Evolutionary conservation across 2,888 invertebrate genomes (phyloP).

Genomic region (Piscicola geometra): DNA sequence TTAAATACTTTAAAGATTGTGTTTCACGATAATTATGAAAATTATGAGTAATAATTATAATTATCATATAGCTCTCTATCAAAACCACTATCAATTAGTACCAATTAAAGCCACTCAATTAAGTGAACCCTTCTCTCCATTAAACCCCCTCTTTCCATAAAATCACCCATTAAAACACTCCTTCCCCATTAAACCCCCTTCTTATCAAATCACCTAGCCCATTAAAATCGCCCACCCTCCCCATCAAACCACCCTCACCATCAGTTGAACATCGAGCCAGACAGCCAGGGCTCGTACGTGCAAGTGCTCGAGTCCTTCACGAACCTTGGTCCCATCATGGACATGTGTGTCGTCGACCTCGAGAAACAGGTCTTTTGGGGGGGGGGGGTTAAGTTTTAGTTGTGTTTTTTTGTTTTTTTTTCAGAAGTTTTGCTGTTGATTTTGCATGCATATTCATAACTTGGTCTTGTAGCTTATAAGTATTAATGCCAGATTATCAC

Average conservation of each 20-base stretch:
- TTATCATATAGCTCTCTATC: no score
- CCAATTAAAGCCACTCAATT: no score
- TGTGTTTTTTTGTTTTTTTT: slow-evolving; percentile 5
- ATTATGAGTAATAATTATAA: not conserved
- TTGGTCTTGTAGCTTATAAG: no score
- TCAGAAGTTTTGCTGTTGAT: not conserved
- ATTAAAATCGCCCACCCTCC: not conserved
- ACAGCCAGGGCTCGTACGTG: slow-evolving; percentile 81
- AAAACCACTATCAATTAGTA: no score
- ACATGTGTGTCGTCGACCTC: slow-evolving; percentile 94
- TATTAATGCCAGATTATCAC: no score
- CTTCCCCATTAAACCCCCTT: not conserved
- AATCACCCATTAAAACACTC: not conserved
- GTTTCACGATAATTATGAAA: no score
- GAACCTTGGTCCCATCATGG: slow-evolving; percentile 92
- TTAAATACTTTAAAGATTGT: no score
- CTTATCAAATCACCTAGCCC: not conserved
- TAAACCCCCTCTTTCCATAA: no score
- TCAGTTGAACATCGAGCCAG: slow-evolving; percentile 72
- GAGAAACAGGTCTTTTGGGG: slow-evolving; percentile 73
- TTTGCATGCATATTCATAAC: no score
- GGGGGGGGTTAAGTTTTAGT: no score
- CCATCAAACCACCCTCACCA: no score
- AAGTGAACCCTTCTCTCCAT: no score
- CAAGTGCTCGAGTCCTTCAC: slow-evolving; percentile 92